Base-by-base conservation (phyloP, 1,140 invertebrate genomes). In the Wiebesia pumilae region DNA sequence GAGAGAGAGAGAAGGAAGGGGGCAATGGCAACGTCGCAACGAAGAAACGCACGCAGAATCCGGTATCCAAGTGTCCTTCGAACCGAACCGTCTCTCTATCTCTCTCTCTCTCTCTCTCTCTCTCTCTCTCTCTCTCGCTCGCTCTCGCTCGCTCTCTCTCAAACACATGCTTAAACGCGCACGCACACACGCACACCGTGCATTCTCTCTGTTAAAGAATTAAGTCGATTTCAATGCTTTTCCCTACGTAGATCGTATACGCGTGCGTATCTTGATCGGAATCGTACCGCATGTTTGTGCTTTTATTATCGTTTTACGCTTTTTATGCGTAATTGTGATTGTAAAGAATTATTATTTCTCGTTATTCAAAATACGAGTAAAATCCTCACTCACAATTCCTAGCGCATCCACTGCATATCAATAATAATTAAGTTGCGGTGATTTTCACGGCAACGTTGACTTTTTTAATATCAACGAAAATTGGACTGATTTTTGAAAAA, bases 21-120 rank as follows among this genome's bases (percentile, higher is more conserved):
- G 79, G 79, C 51, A 80, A 69, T 86, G 85, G 85, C 85, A 86
- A 86, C 85, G 81, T 54, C 85, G 85, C 85, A 86, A 38, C 81
- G 69, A 33, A 40, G 54, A 30, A 51, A 79, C 30, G 30, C 6
- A 58, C 77, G 38, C 80, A 82, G 80, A 33, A 80, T 86, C 85
- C 40, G 81, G 85, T 78, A 83, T 83, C 81, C 85, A n/a, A 85
- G 71, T 86, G 85, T 82, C 85, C 79, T 86, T 85, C 84, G 71
- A 33, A 40, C 33, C 67, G 54, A 86, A 81, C 80, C 35, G 79
- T 77, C 85, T 79, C 67, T 73, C 84, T 80, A 3, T 40, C 16
- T 80, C 85, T 47, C n/a, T 81, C 43, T 40, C 65, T 81, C 51
- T 40, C 69, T 73, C 35, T 0, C 35, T 40, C 69, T 73, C 69